phyloP scores from a whole-genome alignment of 2,113 vertebrate species.

The Limanda limanda region DNA sequence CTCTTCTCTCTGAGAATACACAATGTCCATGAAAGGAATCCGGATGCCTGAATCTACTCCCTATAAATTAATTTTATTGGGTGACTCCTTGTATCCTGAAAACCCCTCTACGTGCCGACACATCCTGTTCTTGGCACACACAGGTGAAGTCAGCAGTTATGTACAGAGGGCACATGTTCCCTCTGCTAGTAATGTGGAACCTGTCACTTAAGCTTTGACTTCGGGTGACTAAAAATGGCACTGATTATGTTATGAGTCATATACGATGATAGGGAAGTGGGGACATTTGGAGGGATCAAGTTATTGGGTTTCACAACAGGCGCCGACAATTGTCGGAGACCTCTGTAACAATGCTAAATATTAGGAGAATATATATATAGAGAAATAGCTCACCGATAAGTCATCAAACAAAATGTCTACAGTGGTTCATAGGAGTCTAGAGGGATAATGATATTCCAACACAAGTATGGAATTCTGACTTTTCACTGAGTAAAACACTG shows the following conservation, averaged over 20 bases:
- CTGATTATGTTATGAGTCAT: conserved; percentile 70
- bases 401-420: background rate
- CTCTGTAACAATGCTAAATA: conserved; percentile 24
- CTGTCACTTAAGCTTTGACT: conserved; percentile 62
- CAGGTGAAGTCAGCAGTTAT: conserved; percentile 23
- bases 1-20: background rate
- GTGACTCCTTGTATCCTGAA: conserved; percentile 3
- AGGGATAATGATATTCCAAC: background rate
- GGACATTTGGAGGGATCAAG: conserved; percentile 63
- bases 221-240: conserved; percentile 77
- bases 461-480: background rate
- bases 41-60: background rate
- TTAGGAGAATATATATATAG: conserved; percentile 20
- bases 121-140: conserved; percentile 39
- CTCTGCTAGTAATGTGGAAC: conserved; percentile 44
- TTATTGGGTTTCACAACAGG: conserved; percentile 79
- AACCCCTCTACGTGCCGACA: conserved; percentile 12
- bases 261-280: conserved; percentile 55
- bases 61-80: conserved; percentile 17
- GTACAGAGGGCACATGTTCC: conserved; percentile 14
- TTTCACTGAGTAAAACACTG: background rate
- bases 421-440: background rate
- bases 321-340: conserved; percentile 56
- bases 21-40: conserved; percentile 6
- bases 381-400: conserved; percentile 15